phyloP scores from a whole-genome alignment of 2,113 vertebrate genomes.

The Typhlomys cinereus region DNA sequence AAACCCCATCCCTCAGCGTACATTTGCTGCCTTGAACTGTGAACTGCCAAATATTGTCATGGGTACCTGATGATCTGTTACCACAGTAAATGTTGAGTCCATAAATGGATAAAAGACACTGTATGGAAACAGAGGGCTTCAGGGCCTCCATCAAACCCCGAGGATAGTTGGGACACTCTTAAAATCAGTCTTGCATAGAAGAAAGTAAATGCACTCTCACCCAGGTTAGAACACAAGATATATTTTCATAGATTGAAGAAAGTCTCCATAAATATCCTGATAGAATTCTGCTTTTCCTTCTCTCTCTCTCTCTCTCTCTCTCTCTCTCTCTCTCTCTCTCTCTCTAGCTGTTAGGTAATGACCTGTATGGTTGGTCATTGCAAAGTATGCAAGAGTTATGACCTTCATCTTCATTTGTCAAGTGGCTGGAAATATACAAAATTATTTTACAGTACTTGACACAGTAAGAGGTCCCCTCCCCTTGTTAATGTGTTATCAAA shows the following conservation, averaged over 20 bases:
- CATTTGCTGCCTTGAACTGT: conserved; percentile 65
- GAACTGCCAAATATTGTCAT: conserved; percentile 73
- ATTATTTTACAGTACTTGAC: conserved; percentile 39
- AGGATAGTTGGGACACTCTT: conserved; percentile 1
- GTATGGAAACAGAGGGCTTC: conserved; percentile 34
- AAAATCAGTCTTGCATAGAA: conserved; percentile 59
- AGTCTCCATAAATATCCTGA: conserved; percentile 57
- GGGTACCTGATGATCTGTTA: conserved; percentile 73
- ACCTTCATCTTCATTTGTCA: conserved; percentile 58
- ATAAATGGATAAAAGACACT: conserved; percentile 65
- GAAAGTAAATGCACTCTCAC: conserved; percentile 53
- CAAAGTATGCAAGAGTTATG: conserved; percentile 51
- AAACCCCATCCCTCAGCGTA: conserved; percentile 71
- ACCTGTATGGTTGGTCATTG: conserved; percentile 51
- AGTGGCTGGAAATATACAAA: conserved; percentile 40
- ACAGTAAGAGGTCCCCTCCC: neutral
- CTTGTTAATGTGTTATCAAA: too few relatives aligned
- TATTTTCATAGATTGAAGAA: conserved; percentile 53
- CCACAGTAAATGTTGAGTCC: conserved; percentile 58
- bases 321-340: neutral
- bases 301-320: too few relatives aligned
- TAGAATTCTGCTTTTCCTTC: neutral
- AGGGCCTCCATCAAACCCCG: neutral
- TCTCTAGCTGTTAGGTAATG: conserved; percentile 60
- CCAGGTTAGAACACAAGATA: conserved; percentile 19